phyloP scores from a whole-genome alignment of 2,113 vertebrate genomes.

The Nematolebias whitei region DNA sequence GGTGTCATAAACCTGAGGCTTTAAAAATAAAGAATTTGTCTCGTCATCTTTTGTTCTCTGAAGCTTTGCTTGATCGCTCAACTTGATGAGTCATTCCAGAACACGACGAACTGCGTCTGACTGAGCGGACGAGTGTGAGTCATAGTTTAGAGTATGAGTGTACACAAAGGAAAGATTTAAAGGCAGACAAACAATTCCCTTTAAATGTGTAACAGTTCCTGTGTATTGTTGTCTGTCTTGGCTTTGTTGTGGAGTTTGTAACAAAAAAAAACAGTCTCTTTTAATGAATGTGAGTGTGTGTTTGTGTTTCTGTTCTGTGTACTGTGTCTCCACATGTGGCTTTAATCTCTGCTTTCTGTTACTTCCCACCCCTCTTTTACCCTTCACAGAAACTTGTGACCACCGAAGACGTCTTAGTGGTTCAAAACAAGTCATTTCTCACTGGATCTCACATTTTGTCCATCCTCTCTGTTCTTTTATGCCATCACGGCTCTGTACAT shows the following conservation, averaged over 20 bases:
- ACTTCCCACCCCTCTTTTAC: conserved; percentile 50
- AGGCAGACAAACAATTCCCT: not conserved
- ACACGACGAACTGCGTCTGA: conserved; percentile 16
- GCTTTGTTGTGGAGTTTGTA: conserved; percentile 33
- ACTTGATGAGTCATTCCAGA: conserved; percentile 43
- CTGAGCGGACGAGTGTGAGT: conserved; percentile 37
- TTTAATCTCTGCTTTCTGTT: conserved; percentile 62
- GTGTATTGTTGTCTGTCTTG: conserved; percentile 23
- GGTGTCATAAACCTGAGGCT: conserved; percentile 7
- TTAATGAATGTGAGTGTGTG: conserved; percentile 56
- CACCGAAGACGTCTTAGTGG: conserved; percentile 39
- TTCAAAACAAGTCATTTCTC: conserved; percentile 53
- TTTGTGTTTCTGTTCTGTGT: conserved; percentile 6
- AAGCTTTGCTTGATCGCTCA: conserved; percentile 30
- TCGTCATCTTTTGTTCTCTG: conserved; percentile 15
- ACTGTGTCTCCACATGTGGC: conserved; percentile 66
- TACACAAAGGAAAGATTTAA: not conserved
- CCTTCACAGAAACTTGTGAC: conserved; percentile 53
- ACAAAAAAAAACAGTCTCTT: conserved; percentile 36
- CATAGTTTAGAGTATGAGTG: conserved; percentile 10
- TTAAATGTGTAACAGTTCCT: not conserved
- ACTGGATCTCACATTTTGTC: not conserved
- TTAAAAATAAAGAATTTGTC: conserved; percentile 20
- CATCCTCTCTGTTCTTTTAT: not conserved
- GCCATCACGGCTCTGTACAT: not conserved